phyloP scores from a whole-genome alignment of 1,140 invertebrate species.

The Lasaia peninsularis region DNA sequence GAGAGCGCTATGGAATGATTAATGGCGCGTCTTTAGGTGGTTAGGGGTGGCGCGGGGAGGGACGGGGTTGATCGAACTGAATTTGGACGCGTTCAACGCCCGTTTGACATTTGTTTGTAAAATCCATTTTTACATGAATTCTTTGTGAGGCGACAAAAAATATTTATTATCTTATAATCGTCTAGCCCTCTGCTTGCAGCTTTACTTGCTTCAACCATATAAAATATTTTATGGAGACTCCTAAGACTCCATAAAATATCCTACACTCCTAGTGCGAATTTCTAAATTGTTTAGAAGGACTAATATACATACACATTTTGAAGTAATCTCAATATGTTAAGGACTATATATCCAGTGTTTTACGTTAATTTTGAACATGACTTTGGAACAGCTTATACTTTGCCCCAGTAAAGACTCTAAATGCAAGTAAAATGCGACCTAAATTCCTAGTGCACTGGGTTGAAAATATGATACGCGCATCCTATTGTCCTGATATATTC shows the following conservation, averaged over 20 bases:
- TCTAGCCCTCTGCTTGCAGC: no score
- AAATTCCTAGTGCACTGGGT: constrained; percentile 23
- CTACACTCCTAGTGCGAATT: no score
- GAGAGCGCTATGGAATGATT: constrained; percentile 54
- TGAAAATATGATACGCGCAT: constrained; percentile 17
- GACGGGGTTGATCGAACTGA: constrained; percentile 66
- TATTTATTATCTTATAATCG: no score
- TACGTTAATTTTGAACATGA: constrained; percentile 27
- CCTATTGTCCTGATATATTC: constrained; percentile 6
- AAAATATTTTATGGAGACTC: no score
- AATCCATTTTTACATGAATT: constrained; percentile 7
- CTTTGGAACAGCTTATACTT: constrained; percentile 36
- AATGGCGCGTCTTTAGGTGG: constrained; percentile 51
- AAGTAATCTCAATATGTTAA: neutral
- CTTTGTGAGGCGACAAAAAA: neutral
- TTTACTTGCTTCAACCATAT: no score
- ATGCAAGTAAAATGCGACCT: constrained; percentile 26
- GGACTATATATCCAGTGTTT: neutral
- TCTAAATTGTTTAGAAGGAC: no score
- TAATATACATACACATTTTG: no score
- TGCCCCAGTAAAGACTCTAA: neutral
- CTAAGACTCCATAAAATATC: no score
- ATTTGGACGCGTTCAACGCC: constrained; percentile 61
- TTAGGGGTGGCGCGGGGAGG: constrained; percentile 30
- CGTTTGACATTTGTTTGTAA: constrained; percentile 41